Conservation (phyloP, 2,113 vertebrate genomes). For the Oenanthe melanoleuca region DNA sequence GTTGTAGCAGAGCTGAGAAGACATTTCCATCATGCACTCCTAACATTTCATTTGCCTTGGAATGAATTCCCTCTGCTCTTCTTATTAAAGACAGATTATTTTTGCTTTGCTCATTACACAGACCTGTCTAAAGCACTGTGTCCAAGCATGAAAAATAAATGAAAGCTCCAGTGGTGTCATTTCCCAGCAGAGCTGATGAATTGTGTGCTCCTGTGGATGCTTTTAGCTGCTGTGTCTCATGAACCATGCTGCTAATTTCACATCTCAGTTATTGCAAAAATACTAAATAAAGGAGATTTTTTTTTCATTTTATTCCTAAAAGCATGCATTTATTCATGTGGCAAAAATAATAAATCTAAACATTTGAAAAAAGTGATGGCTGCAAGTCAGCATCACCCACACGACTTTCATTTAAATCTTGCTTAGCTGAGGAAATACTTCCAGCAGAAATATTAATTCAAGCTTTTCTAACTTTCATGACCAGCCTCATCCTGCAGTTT, state of each 20-base stretch:
- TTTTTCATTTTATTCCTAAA: neutral
- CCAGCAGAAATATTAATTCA: neutral
- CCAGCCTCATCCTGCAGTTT: neutral
- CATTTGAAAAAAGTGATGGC: neutral
- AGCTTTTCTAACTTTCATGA: neutral
- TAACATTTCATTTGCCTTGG: neutral
- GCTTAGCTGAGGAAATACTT: neutral
- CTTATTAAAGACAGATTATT: neutral
- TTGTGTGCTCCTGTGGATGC: neutral
- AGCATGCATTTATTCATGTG: neutral
- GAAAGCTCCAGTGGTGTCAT: neutral
- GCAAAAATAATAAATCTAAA: neutral
- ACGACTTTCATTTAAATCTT: neutral
- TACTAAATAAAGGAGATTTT: neutral
- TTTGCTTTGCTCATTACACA: neutral
- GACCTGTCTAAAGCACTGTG: neutral
- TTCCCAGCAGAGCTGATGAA: neutral
- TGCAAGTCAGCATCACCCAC: neutral
- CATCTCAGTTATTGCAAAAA: conserved; percentile 2
- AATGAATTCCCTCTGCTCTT: neutral
- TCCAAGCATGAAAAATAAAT: neutral
- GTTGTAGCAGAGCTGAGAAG: neutral
- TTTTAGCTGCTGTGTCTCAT: neutral
- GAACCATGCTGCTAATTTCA: conserved; percentile 30
- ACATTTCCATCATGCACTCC: neutral